Evolutionary conservation across 2,888 invertebrate species (phyloP), one percentile per base, ranked within the genome.

Genomic region (Eupithecia pulchellata): DNA sequence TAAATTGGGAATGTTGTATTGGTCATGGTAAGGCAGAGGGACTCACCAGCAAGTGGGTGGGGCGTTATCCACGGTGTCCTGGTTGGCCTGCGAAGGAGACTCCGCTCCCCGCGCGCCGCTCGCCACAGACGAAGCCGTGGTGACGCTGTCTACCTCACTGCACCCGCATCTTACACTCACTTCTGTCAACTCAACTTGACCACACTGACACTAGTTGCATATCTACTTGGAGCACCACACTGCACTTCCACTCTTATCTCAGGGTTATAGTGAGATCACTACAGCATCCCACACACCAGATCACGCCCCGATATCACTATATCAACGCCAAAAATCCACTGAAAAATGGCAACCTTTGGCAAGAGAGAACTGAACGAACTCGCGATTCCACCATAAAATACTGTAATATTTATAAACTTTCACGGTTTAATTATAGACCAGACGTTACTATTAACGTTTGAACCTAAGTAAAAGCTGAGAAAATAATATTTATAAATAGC

Each of bases 401-500:
- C 87, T 89, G 91, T 90, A 93, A 93, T 93, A 94, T 94, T 94
- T 93, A 93, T 93, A 93, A 92, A 94, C 93, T 93, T 93, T 91
- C 92, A 89, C 89, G 85, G 86, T 90, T 91, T 93, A 94, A 92
- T 93, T 92, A 91, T 94, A 94, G 93, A 91, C 86, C 91, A 91
- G 92, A 93, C 92, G 93, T 89, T 93, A 92, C 92, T 93, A 93
- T 92, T 93, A 93, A 92, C 91, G 92, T 91, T 93, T 90, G 92
- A 92, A 94, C 93, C 92, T 92, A 93, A 93, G 93, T 92, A 94
- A 94, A 94, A 92, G 93, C 89, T 91, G 91, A 91, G 93, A 93
- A 94, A 94, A 94, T 94, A 94, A 93, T 94, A 94, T 94, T 94
- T 94, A 94, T 94, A 94, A 94, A 94, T 94, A 94, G 94, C 93